Conservation (phyloP, 2,888 invertebrate genomes). For the Drosophila gaucha region DNA sequence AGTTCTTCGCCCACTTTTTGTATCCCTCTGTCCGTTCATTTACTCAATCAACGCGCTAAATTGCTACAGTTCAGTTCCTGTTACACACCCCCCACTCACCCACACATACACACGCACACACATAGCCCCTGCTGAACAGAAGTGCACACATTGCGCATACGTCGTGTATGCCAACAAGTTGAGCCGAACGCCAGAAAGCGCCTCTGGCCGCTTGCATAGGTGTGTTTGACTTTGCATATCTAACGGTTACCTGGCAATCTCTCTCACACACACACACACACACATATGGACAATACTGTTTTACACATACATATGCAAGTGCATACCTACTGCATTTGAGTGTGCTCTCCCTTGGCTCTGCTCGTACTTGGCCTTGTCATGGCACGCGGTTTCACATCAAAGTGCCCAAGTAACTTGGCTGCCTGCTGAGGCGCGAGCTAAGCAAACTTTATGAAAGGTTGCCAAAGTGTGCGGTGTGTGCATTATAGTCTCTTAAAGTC, state of each 20-base stretch:
- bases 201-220: slow-evolving; percentile 40
- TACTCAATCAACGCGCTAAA: slow-evolving; percentile 64
- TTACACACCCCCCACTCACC: background rate
- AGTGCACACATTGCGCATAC: slow-evolving; percentile 52
- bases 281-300: too few species aligned
- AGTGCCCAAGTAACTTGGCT: slow-evolving; percentile 47
- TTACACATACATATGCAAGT: slow-evolving; percentile 5
- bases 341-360: background rate
- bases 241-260: slow-evolving; percentile 47
- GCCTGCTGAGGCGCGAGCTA: slow-evolving; percentile 17
- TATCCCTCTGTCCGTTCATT: slow-evolving; percentile 26
- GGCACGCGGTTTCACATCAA: slow-evolving; percentile 29
- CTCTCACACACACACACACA: slow-evolving; percentile 15
- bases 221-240: slow-evolving; percentile 71
- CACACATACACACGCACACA: background rate
- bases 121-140: background rate
- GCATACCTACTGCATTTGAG: slow-evolving; percentile 29
- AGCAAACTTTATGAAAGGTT: slow-evolving; percentile 38
- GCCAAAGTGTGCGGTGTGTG: slow-evolving; percentile 20
- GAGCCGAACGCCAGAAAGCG: slow-evolving; percentile 21
- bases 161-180: slow-evolving; percentile 44
- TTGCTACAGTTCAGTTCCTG: slow-evolving; percentile 25
- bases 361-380: slow-evolving; percentile 42
- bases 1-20: slow-evolving; percentile 34
- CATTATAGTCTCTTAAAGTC: slow-evolving; percentile 31